Evolutionary conservation across 2,888 invertebrate species (phyloP).

Genomic region (Trissonchulus sp.): DNA sequence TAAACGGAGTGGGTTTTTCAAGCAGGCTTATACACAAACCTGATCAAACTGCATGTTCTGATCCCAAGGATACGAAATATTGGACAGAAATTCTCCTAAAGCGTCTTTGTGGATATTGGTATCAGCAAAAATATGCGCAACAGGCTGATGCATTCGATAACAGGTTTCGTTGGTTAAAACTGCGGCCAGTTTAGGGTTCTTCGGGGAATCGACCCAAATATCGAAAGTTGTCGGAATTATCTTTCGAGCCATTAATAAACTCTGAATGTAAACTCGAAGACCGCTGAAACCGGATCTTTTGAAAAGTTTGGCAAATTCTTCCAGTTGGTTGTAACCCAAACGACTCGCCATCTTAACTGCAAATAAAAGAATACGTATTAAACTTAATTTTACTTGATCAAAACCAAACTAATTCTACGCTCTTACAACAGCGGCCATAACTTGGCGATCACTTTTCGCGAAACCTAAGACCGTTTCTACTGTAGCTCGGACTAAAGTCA

Average conservation of each 20-base stretch:
- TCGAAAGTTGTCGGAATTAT: neutral
- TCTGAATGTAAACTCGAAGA: neutral
- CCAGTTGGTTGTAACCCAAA: neutral
- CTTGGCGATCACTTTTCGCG: too few relatives aligned
- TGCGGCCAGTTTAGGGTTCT: neutral
- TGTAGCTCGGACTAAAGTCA: too few relatives aligned
- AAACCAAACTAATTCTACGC: too few relatives aligned
- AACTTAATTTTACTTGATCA: too few relatives aligned
- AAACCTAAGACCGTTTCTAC: too few relatives aligned
- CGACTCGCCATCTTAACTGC: too few relatives aligned
- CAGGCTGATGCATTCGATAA: neutral
- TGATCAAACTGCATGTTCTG: conserved; percentile 1
- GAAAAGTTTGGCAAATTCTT: neutral
- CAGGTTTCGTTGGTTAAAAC: neutral
- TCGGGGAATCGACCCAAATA: neutral
- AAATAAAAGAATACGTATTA: too few relatives aligned
- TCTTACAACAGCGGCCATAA: too few relatives aligned
- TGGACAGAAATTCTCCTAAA: neutral
- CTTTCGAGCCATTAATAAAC: neutral
- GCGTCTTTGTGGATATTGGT: neutral
- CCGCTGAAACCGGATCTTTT: neutral
- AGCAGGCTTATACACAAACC: neutral
- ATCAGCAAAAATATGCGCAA: neutral
- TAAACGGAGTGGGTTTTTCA: too few relatives aligned
- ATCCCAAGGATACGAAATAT: neutral